Evolutionary conservation across 2,797 vertebrate genomes (phyloP), one percentile per base, ranked within the genome.

Genomic region (Sphenopsis melanotis): DNA sequence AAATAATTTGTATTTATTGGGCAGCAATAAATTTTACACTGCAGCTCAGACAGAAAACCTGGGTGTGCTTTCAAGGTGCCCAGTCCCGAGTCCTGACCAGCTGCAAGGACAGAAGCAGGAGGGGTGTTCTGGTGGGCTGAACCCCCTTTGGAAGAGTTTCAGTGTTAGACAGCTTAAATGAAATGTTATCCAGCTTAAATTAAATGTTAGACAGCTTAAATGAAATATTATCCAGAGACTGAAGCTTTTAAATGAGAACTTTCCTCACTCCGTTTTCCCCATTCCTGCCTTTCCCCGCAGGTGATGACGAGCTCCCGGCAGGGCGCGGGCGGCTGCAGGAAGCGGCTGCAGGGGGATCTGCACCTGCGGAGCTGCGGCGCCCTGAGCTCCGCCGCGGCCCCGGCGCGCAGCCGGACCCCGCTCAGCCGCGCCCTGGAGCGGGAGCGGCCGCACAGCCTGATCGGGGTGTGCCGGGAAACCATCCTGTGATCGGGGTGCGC

Each of bases 361-460:
- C 98, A 99, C 91, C 98, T 99, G 36, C 98, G 97, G 97, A 99
- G 99, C 97, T 99, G 99, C 5, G 98, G 98, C 6, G 98, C 98
- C 22, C 96, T 98, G 91, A 99, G 98, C 90, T 98, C 98, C 13
- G 79, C 94, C 2, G 96, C 97, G 1, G 98, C 97, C 83, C 96
- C 96, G 44, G 83, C 96, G 70, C 97, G 94, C 63, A n/a, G 32
- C 52, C 98, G 96, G 92, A 94, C 98, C 93, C 96, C n/a, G 29
- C 83, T 96, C 89, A 44, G 94, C 84, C 96, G 83, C 93, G 89
- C 66, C 16, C 47, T 82, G 47, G 97, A 89, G 72, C 71, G 96
- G 88, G 98, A 98, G 94, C 96, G 98, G 83, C 97, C 98, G 22
- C 98, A 95, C 94, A 98, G 83, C 1, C 0, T 46, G 0, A 27